These are phyloP conservation scores for Leptodactylus fuscus DNA, from an alignment of 2,113 vertebrate species.

Conservation along the genomic window DNA sequence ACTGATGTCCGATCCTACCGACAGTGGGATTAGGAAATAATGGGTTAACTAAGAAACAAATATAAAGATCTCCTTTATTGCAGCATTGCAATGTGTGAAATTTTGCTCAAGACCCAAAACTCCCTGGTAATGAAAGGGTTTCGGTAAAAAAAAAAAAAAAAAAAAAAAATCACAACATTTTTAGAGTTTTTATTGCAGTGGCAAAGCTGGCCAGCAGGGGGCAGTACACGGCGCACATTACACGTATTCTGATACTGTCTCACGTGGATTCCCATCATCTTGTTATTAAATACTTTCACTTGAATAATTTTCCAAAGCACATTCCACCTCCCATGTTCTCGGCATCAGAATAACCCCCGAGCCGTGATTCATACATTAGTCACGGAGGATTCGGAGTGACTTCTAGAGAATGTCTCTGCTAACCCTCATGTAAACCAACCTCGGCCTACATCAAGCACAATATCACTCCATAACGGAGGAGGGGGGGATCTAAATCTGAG, in stretches of 20 bases:
- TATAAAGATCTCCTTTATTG: too few relatives aligned
- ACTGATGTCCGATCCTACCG: too few relatives aligned
- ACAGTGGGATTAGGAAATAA: too few relatives aligned
- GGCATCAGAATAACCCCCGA: neutral
- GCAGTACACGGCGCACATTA: neutral
- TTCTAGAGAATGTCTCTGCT: neutral
- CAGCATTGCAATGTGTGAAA: too few relatives aligned
- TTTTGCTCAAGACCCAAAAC: too few relatives aligned
- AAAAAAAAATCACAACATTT: too few relatives aligned
- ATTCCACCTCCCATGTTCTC: neutral
- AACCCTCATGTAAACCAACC: neutral
- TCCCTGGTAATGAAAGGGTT: too few relatives aligned
- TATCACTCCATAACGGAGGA: neutral
- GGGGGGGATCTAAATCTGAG: too few relatives aligned
- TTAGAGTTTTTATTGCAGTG: too few relatives aligned
- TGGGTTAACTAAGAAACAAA: too few relatives aligned
- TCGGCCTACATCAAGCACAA: neutral
- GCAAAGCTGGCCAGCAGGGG: conserved; percentile 7
- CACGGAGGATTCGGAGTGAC: neutral
- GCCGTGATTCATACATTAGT: neutral
- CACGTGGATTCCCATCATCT: neutral
- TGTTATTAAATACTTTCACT: neutral
- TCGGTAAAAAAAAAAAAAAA: too few relatives aligned
- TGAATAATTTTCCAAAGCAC: neutral
- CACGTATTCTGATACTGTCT: neutral